A percentile compares a stretch with the other conserved stretches of the same genome.
phyloP scores from a whole-genome alignment of 2,113 vertebrate species.

The Columbina picui region DNA sequence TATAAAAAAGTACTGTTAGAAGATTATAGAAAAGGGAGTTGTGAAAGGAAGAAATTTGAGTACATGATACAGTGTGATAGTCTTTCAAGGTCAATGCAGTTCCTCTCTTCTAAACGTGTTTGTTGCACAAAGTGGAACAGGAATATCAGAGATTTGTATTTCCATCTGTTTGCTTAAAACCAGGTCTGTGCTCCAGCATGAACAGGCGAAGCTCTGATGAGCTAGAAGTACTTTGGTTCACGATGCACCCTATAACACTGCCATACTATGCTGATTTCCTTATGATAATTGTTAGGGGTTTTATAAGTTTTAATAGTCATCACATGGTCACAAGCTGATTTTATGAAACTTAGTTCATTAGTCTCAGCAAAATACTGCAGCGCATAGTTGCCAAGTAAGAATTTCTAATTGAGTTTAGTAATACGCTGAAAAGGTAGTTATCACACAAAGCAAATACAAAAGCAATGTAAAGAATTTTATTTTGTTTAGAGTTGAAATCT shows the following conservation, averaged over 20 bases:
- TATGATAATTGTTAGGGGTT: conserved; percentile 57
- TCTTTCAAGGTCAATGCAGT: conserved; percentile 57
- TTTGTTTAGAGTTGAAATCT: conserved; percentile 57
- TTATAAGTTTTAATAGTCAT: conserved; percentile 64
- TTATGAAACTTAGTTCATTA: conserved; percentile 66
- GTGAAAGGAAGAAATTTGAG: background rate
- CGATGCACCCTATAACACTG: background rate
- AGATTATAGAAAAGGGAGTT: background rate
- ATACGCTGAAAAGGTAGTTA: conserved; percentile 42
- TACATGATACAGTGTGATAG: background rate
- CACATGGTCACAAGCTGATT: conserved; percentile 62
- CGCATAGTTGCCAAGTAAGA: conserved; percentile 4
- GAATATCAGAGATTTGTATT: conserved; percentile 43
- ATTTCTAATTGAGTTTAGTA: conserved; percentile 59
- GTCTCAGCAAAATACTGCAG: conserved; percentile 50
- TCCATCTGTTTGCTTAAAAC: conserved; percentile 62
- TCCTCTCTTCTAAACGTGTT: conserved; percentile 3
- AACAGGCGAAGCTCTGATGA: conserved; percentile 39
- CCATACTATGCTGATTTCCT: conserved; percentile 36
- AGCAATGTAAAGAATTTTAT: conserved; percentile 54
- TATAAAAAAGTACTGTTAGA: background rate
- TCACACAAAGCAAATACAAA: conserved; percentile 37
- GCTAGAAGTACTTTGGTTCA: conserved; percentile 53
- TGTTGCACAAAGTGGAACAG: background rate
- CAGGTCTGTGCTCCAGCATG: conserved; percentile 28